These are phyloP conservation scores for Vimba vimba DNA, from an alignment of 2,113 vertebrate species.

Conservation along the genomic window DNA sequence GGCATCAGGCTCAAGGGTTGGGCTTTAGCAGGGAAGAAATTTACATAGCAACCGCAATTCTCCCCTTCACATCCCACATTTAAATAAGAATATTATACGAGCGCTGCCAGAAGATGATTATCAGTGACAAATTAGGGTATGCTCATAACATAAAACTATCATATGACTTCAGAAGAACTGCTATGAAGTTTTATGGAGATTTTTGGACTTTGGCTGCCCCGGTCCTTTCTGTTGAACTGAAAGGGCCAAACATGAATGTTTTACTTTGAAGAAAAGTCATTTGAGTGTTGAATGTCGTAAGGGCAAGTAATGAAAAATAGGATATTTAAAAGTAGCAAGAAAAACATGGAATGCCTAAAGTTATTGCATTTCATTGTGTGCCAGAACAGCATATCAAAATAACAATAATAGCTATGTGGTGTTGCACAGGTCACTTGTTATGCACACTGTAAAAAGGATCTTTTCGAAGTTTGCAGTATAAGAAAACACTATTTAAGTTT, in stretches of 20 bases:
- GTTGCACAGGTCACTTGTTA: no score
- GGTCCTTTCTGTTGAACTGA: background rate
- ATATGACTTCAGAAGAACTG: background rate
- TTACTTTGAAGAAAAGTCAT: background rate
- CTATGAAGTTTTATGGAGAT: background rate
- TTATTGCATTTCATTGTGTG: background rate
- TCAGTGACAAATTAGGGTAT: background rate
- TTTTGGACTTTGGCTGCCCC: background rate
- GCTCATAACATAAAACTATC: background rate
- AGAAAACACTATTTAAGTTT: no score
- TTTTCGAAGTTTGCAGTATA: no score
- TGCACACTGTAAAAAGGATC: no score
- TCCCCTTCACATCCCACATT: background rate
- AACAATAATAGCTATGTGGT: background rate
- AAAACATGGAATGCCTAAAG: background rate
- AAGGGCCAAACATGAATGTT: background rate
- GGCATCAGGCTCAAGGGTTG: background rate
- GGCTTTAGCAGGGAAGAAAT: background rate
- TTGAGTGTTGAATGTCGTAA: background rate
- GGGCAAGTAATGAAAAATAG: background rate
- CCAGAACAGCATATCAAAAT: background rate
- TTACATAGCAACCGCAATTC: background rate
- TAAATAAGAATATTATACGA: background rate
- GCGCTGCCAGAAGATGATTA: background rate
- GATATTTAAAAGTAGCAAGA: background rate